Evolutionary conservation across 2,888 invertebrate species (phyloP), one percentile per base, ranked within the genome.

Genomic region (Thereva unica): DNA sequence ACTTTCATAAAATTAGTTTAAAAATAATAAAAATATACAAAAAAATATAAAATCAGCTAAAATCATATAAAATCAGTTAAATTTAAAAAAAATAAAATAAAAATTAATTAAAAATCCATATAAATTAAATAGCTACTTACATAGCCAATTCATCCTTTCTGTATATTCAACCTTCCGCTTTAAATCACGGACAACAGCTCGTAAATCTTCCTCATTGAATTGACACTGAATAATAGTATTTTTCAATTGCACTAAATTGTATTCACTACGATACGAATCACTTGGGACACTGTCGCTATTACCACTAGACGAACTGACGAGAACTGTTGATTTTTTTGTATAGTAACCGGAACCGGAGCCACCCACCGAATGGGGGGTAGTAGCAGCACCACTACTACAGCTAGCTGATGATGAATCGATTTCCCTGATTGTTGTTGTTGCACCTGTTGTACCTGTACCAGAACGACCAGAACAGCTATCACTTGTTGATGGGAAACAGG

Each of bases 91-190:
- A 23, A 23, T 2, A 23, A 23, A 23, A 2, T 2, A 23, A 23
- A 23, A 23, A 23, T 23, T 23, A 23, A 23, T 23, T 23, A 23
- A 23, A 23, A 23, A 23, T 23, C n/a, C n/a, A 23, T 2, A 23
- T 23, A 23, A 23, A 2, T 23, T 2, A 23, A 23, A 2, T 2
- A 23, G 2, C 1, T 72, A 81, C 81, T 81, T 72, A 81, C 81
- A 81, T 78, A 81, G 73, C 81, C 81, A 81, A 75, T 81, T 81
- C 79, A 81, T 81, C 73, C 78, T 80, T 71, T 81, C 81, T 50
- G 81, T 80, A 71, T 80, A 81, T 72, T 81, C 82, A 67, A 81
- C 79, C 72, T 81, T 81, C 56, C 79, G 76, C 71, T 78, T 80
- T 67, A 81, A 75, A 74, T 81, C 82, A 74, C 76, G 77, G 69